Percentiles rank a stretch among this genome's conserved stretches.
These are phyloP conservation scores for Mormoops blainvillei DNA, from an alignment of 2,113 vertebrate genomes.

Conservation along the genomic window DNA sequence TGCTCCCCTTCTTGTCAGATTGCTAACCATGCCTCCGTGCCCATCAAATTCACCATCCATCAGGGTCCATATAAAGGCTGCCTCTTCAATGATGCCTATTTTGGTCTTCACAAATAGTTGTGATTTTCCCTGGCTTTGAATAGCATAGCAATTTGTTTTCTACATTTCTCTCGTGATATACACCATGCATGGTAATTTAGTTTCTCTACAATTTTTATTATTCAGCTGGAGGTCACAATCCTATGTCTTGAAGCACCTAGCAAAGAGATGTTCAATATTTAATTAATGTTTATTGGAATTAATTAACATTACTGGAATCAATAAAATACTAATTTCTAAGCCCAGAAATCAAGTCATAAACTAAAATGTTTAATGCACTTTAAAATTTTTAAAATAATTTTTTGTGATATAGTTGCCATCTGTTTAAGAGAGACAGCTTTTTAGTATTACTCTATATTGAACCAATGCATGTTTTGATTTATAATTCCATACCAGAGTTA, in stretches of 20 bases:
- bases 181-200: constrained; percentile 45
- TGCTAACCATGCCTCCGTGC: background rate
- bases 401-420: background rate
- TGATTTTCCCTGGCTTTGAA: constrained; percentile 41
- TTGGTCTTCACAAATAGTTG: constrained; percentile 53
- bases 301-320: background rate
- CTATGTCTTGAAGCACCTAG: background rate
- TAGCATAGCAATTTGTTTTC: constrained; percentile 52
- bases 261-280: constrained; percentile 19
- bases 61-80: background rate
- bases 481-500: constrained; percentile 24
- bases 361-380: background rate
- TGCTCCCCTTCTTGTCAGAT: constrained; percentile 28
- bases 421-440: background rate
- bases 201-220: constrained; percentile 57
- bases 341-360: constrained; percentile 1
- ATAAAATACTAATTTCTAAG: background rate
- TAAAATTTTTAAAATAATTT: background rate
- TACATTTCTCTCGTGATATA: constrained; percentile 34
- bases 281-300: constrained; percentile 19
- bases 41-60: constrained; percentile 15
- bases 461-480: background rate
- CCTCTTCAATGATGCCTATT: constrained; percentile 36
- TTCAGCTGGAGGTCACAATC: background rate
- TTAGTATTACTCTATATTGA: constrained; percentile 4